Evolutionary conservation across 2,113 vertebrate genomes (phyloP).

Genomic region (Orcinus orca): DNA sequence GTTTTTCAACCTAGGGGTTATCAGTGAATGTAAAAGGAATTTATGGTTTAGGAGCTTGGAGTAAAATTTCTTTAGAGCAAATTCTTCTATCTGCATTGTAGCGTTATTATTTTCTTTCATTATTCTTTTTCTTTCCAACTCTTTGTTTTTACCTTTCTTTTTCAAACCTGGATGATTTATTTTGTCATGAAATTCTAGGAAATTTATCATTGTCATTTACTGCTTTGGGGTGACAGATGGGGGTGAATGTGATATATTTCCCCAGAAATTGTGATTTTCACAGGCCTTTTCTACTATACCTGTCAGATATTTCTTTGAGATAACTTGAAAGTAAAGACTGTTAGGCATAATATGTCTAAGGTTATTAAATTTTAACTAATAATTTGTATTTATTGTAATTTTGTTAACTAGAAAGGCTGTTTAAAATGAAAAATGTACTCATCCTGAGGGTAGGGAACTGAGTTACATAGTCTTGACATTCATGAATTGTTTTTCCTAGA

Average conservation of each 20-base stretch:
- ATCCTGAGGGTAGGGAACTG: not conserved
- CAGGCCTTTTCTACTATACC: not conserved
- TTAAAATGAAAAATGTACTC: not conserved
- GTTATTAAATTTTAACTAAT: not conserved
- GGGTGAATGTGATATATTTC: not conserved
- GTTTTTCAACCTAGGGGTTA: not conserved
- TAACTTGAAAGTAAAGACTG: not conserved
- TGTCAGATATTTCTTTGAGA: not conserved
- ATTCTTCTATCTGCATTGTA: slow-evolving; percentile 20
- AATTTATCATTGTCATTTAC: not conserved
- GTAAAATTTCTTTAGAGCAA: slow-evolving; percentile 3
- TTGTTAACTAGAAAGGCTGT: not conserved
- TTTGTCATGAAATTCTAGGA: slow-evolving; percentile 12
- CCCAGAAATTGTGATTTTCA: not conserved
- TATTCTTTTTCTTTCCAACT: not conserved
- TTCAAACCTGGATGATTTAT: not conserved
- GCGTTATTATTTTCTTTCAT: not conserved
- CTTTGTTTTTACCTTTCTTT: slow-evolving; percentile 15
- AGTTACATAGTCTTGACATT: not conserved
- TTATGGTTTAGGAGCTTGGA: not conserved
- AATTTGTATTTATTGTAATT: not conserved
- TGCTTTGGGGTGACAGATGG: not conserved
- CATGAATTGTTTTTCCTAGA: not conserved
- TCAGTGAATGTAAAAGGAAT: slow-evolving; percentile 33
- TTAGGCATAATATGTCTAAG: not conserved